phyloP scores from a whole-genome alignment of 2,113 vertebrate genomes.

The Calypte anna region DNA sequence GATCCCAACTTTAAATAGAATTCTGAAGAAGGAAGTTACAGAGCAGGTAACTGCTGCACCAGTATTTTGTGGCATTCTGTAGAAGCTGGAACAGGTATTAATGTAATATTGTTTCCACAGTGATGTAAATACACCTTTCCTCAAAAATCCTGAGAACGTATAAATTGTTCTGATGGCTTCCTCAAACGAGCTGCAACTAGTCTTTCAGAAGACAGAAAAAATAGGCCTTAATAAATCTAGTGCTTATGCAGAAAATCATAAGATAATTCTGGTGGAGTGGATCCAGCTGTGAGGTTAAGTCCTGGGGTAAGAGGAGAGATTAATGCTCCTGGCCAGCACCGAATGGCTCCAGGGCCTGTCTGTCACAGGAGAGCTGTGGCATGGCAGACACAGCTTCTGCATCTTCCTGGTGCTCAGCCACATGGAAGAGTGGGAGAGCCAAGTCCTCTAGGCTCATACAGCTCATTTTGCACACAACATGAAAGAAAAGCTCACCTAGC shows the following conservation, averaged over 20 bases:
- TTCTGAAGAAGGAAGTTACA: not conserved
- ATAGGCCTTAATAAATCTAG: not conserved
- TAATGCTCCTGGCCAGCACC: not conserved
- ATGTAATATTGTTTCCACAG: not conserved
- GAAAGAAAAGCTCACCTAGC: not conserved
- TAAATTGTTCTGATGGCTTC: not conserved
- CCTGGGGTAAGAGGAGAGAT: not conserved
- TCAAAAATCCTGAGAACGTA: not conserved
- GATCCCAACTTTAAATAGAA: not conserved
- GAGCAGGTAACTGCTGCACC: not conserved
- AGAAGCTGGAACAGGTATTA: not conserved
- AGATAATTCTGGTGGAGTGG: not conserved
- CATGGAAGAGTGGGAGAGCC: not conserved
- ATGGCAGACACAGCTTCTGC: not conserved
- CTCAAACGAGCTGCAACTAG: constrained; percentile 20
- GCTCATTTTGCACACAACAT: not conserved
- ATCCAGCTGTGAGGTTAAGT: not conserved
- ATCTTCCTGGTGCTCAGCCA: not conserved
- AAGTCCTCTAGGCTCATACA: not conserved
- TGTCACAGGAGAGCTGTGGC: not conserved
- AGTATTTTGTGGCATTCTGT: not conserved
- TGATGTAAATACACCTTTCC: not conserved
- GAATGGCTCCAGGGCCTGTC: not conserved
- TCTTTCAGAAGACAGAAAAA: constrained; percentile 5
- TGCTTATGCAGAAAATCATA: constrained; percentile 40